Base-by-base conservation (phyloP, 1,140 invertebrate genomes). In the Brevipalpus yothersi region DNA sequence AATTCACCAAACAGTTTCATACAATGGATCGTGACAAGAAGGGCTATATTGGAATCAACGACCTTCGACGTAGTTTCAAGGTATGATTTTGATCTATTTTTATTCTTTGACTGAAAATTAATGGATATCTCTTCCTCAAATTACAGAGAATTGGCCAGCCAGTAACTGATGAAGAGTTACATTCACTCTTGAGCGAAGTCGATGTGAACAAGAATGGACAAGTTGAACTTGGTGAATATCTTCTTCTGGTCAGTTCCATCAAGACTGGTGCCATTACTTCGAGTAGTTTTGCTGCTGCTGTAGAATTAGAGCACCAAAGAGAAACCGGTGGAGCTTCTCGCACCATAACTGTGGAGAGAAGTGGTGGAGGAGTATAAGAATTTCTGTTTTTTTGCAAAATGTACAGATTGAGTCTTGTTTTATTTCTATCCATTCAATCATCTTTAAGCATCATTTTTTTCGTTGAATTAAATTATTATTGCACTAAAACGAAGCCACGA, bases 171-270 rank as follows among this genome's bases (percentile, higher is more conserved):
- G 86, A 94, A 72, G 83, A 93, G 73, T 78, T 98, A 66, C 94
- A 97, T 75, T 89, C 95, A 72, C 92, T 98, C 70, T 79, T 98
- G 61, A 82, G 78, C 71, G 93, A 98, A 79, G 94, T 97, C 69
- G 94, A 98, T 78, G 84, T 93, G 67, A 97, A 96, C 75, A 91
- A 91, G 80, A 98, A 98, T 76, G 94, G 94, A 67, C 88, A 96
- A 78, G 88, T 98, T 68, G 93, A 98, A 73, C 78, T 97, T 68
- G 89, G 93, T 70, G 93, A 98, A 76, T 98, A 95, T 74, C 78
- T 98, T 69, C 90, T 96, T 89, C 86, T 94, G 82, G 94, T 94
- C 88, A 89, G 86, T 7, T 86, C 87, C n/a, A 83, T 95, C 62
- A 94, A 93, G 69, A 87, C 84, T 10, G 91, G 91, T 23, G 81